Evolutionary conservation across 1,140 invertebrate genomes (phyloP), one percentile per base, ranked within the genome.

Genomic region (Chymomyza costata): DNA sequence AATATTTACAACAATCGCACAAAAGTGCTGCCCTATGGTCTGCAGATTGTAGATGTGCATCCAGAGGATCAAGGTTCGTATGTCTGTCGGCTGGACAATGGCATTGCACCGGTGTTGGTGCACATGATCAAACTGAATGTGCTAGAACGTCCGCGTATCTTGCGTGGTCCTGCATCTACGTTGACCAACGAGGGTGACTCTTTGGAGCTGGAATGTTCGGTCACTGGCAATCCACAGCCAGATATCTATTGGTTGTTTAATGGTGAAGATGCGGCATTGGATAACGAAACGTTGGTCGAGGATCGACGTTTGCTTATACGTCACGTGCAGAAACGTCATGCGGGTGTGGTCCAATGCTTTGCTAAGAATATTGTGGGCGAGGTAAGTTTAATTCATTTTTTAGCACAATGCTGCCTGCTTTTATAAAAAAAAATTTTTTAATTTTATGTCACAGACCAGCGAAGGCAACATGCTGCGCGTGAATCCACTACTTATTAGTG

Each of bases 281-380:
- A 91, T 54, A 85, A 86, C 17, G 87, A 87, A 28, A 87, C 91
- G 1, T 85, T 84, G 25, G 65, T 86, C 13, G 60, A 84, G 14
- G 87, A 86, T 48, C 83, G 87, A 2, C 89, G 87, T 13, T 80
- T 94, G 6, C 84, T 87, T 13, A 90, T 96, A 47, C 87, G 89
- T 1, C 88, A 89, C 2, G 73, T 78, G 5, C 73, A 78, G 53
- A 78, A 78, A 41, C 50, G 73, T 2, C 93, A 96, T 73, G 93
- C 93, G 0, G 95, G 96, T 0, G 92, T 96, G 13, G 92, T 96
- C 46, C 95, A 97, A 76, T 96, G 95, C 82, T 93, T 97, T 65
- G 95, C 93, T 0, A 91, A 89, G 51, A 97, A 96, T 86, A 85
- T 88, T n/a, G 88, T 94, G 8, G 94, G 93, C 14, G 92, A 92